Conservation (phyloP, 2,797 vertebrate genomes). For the Parauchenoglanis punctatus region DNA sequence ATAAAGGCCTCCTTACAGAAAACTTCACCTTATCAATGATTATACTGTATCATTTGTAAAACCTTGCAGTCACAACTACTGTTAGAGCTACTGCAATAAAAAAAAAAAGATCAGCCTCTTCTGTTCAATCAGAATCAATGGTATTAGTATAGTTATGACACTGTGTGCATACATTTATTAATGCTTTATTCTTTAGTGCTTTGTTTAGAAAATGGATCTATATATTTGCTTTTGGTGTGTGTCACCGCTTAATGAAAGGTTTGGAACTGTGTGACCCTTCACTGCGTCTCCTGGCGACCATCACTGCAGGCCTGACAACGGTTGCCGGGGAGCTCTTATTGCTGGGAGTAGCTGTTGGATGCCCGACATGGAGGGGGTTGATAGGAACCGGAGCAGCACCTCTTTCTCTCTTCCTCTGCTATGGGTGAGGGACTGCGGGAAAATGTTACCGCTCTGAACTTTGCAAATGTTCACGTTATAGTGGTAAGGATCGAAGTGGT, state of each 20-base stretch:
- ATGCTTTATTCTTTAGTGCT: not conserved
- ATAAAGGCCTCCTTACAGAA: not conserved
- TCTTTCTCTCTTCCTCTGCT: slow-evolving; percentile 84
- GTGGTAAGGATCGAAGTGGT: not conserved
- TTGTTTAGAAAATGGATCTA: not conserved
- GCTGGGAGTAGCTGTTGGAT: slow-evolving; percentile 83
- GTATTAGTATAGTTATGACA: not conserved
- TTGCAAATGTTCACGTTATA: not conserved
- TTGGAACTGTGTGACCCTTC: slow-evolving; percentile 89
- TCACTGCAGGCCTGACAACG: slow-evolving; percentile 80
- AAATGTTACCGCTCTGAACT: not conserved
- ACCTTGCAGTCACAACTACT: too few species aligned
- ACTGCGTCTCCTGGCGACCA: slow-evolving; percentile 79
- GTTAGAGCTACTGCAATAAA: too few species aligned
- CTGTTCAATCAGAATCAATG: not conserved
- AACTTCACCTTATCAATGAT: too few species aligned
- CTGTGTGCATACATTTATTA: not conserved
- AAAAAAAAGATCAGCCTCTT: not conserved
- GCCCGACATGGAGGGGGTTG: slow-evolving; percentile 85
- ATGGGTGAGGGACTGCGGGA: slow-evolving; percentile 72
- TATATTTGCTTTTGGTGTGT: slow-evolving; percentile 10
- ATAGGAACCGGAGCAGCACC: slow-evolving; percentile 84
- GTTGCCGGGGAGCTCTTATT: slow-evolving; percentile 85
- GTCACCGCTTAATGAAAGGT: slow-evolving; percentile 68
- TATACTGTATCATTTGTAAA: not conserved